Evolutionary conservation across 2,888 invertebrate species (phyloP), one percentile per base, ranked within the genome.

Genomic region (Cyaniris semiargus): DNA sequence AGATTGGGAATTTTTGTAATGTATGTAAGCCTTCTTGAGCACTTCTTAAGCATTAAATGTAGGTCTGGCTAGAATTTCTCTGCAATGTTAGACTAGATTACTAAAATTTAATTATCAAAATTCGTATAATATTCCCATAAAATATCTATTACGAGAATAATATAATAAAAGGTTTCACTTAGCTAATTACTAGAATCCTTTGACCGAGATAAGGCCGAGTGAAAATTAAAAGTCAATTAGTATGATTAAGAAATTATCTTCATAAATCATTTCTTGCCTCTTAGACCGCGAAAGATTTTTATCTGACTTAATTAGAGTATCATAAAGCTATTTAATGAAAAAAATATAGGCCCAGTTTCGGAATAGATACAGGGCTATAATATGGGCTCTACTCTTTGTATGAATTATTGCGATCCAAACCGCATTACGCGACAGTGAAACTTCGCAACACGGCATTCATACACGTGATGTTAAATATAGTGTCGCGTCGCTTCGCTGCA

Each of bases 221-320:
- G 27, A 71, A 71, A 71, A 71, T 71, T 71, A 71, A 71, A 71
- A 71, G 34, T 71, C 71, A 71, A 71, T 71, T 71, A 71, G 71
- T 38, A 38, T 71, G 71, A 71, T 71, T 71, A 38, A 38, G 21
- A 71, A 71, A 71, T 71, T 71, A 34, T 71, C 71, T 21, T 71
- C n/a, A 38, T 38, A 66, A 66, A 71, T 38, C 71, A 71, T 71
- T 71, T 71, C 38, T 21, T n/a, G 34, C n/a, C n/a, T n/a, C n/a
- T n/a, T n/a, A n/a, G 34, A 38, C 34, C 38, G 34, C n/a, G 10
- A 38, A 71, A 71, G n/a, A 71, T 38, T 38, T 71, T 71, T 71
- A 71, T 71, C 38, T 38, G 18, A 10, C 27, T 66, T 31, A 27
- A 66, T 27, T 66, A 18, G 27, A 15, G 27, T 27, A 15, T 66